A percentile compares a stretch with the other conserved stretches of the same genome.
Conservation (phyloP, 1,140 invertebrate genomes). For the Andricus grossulariae region DNA sequence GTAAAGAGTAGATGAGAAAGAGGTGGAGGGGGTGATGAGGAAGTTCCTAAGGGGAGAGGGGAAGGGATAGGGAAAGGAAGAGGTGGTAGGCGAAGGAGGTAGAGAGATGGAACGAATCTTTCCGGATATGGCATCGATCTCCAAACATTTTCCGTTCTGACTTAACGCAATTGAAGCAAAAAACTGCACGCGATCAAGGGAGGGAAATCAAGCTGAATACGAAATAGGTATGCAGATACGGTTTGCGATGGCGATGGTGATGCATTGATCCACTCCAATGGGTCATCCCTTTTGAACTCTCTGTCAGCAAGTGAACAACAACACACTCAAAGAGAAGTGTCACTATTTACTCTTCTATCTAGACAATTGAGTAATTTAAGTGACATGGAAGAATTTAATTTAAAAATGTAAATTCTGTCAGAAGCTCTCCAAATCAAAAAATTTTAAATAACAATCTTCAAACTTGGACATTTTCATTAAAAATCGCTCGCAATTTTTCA, state of each 20-base stretch:
- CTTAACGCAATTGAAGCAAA: conserved; percentile 41
- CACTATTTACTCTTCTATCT: background rate
- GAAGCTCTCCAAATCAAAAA: no score
- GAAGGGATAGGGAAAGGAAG: no score
- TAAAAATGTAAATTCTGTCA: no score
- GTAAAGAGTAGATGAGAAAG: no score
- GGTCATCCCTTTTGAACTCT: background rate
- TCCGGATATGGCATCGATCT: background rate
- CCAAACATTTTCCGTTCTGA: conserved; percentile 37
- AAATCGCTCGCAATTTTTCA: no score
- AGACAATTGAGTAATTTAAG: no score
- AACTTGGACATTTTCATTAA: no score
- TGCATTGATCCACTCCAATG: conserved; percentile 7
- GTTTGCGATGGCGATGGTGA: conserved; percentile 36
- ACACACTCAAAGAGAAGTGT: background rate
- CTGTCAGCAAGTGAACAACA: conserved; percentile 1
- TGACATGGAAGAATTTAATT: no score
- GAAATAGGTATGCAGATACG: conserved; percentile 49
- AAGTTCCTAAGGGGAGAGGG: no score
- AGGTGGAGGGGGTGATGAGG: no score
- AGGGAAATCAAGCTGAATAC: conserved; percentile 51
- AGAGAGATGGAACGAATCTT: background rate
- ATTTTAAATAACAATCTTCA: no score
- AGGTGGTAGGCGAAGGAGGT: no score
- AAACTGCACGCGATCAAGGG: conserved; percentile 9